phyloP scores from a whole-genome alignment of 2,888 invertebrate genomes.

The Hirtodrosophila confusa region DNA sequence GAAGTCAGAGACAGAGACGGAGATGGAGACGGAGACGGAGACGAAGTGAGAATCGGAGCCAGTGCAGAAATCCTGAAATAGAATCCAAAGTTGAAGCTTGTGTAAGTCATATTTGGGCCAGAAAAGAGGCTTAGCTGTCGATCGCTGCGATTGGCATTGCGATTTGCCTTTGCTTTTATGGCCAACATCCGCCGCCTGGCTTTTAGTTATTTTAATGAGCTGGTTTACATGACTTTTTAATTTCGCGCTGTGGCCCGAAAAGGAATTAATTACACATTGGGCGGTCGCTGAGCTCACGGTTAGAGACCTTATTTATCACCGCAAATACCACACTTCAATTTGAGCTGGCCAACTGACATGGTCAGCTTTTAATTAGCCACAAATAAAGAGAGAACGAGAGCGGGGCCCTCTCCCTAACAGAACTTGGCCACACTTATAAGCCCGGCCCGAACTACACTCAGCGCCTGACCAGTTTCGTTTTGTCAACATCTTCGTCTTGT shows the following conservation, averaged over 20 bases:
- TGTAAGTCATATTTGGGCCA: slow-evolving; percentile 67
- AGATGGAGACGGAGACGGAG: too few relatives aligned
- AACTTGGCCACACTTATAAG: slow-evolving; percentile 63
- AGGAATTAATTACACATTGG: slow-evolving; percentile 84
- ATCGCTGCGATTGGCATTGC: slow-evolving; percentile 29
- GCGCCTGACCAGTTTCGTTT: slow-evolving; percentile 56
- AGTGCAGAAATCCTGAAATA: slow-evolving; percentile 6
- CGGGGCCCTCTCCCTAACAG: slow-evolving; percentile 3
- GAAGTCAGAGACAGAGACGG: not conserved
- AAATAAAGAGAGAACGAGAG: not conserved
- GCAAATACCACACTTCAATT: slow-evolving; percentile 73
- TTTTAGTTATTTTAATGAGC: slow-evolving; percentile 84
- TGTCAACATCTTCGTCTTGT: slow-evolving; percentile 59
- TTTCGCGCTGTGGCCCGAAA: slow-evolving; percentile 82
- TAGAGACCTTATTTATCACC: slow-evolving; percentile 63
- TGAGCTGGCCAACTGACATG: slow-evolving; percentile 70
- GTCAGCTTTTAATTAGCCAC: slow-evolving; percentile 73
- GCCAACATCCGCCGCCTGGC: slow-evolving; percentile 55
- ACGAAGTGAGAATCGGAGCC: too few relatives aligned
- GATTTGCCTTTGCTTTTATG: slow-evolving; percentile 52
- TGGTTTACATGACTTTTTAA: slow-evolving; percentile 85
- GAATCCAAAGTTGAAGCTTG: slow-evolving; percentile 13
- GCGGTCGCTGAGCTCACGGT: slow-evolving; percentile 74
- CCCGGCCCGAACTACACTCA: slow-evolving; percentile 26
- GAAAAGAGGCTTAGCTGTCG: slow-evolving; percentile 66